These are phyloP conservation scores for Botia kubotai DNA, from an alignment of 2,797 vertebrate species.

Conservation along the genomic window DNA sequence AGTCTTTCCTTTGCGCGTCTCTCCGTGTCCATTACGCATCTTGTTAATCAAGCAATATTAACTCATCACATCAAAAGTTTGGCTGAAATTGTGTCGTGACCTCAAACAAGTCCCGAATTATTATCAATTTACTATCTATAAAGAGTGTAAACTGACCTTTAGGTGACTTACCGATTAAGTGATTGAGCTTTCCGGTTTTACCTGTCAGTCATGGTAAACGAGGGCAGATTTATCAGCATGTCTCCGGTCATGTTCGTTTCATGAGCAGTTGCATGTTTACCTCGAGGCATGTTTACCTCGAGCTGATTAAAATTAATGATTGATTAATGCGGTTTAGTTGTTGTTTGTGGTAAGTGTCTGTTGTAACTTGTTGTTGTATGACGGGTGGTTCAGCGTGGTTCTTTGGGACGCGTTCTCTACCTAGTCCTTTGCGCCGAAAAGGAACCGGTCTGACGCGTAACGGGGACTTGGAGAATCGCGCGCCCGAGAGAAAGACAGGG, in stretches of 20 bases:
- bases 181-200: background rate
- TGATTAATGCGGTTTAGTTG: background rate
- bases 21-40: slow-evolving; percentile 17
- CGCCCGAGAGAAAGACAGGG: background rate
- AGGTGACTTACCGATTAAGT: background rate
- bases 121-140: background rate
- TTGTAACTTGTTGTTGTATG: background rate
- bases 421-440: background rate
- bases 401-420: background rate
- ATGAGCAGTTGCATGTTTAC: slow-evolving; percentile 7
- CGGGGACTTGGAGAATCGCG: slow-evolving; percentile 24
- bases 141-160: background rate
- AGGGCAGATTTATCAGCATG: background rate
- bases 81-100: background rate
- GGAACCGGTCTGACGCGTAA: background rate
- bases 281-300: too few relatives aligned
- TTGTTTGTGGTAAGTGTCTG: background rate
- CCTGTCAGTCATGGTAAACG: background rate
- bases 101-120: background rate
- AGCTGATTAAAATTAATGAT: background rate
- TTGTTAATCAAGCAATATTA: background rate
- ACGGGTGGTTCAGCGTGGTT: background rate
- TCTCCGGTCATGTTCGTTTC: background rate
- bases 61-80: background rate
- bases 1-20: slow-evolving; percentile 12